Evolutionary conservation across 2,113 vertebrate species (phyloP).

Genomic region (Python bivittatus): DNA sequence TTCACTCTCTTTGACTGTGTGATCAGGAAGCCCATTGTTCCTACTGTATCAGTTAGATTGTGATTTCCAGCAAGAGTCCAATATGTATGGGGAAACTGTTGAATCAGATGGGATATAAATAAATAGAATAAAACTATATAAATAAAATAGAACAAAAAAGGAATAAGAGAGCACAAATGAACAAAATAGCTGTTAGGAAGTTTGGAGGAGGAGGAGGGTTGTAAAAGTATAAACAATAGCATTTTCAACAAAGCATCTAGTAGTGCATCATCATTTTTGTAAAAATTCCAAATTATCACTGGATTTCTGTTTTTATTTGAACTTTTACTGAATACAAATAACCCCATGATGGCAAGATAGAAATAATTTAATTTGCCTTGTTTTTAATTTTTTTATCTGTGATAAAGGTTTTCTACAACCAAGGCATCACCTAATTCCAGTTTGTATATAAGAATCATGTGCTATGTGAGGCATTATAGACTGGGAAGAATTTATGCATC

Average conservation of each 20-base stretch:
- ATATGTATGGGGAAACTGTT: not conserved
- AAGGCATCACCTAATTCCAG: not conserved
- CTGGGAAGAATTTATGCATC: not conserved
- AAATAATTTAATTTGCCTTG: not conserved
- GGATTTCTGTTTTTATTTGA: not conserved
- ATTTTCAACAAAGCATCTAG: not conserved
- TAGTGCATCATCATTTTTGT: not conserved
- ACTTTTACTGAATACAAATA: not conserved
- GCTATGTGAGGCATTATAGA: not conserved
- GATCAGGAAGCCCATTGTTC: not conserved
- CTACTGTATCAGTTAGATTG: not conserved
- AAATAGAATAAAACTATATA: not conserved
- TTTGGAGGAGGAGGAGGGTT: not conserved
- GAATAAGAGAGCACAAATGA: constrained; percentile 28
- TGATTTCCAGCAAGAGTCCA: not conserved
- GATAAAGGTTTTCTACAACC: not conserved
- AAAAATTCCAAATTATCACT: not conserved
- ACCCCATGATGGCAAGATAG: not conserved
- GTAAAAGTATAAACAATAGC: not conserved
- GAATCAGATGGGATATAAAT: not conserved
- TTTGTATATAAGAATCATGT: not conserved
- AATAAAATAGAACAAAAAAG: not conserved
- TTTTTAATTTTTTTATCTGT: not conserved
- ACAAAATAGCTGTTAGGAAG: not conserved
- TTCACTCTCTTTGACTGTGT: not conserved